phyloP scores from a whole-genome alignment of 30 jellyfish, hydroid and myxozoan species.

The Chrysaora quinquecirrha region DNA sequence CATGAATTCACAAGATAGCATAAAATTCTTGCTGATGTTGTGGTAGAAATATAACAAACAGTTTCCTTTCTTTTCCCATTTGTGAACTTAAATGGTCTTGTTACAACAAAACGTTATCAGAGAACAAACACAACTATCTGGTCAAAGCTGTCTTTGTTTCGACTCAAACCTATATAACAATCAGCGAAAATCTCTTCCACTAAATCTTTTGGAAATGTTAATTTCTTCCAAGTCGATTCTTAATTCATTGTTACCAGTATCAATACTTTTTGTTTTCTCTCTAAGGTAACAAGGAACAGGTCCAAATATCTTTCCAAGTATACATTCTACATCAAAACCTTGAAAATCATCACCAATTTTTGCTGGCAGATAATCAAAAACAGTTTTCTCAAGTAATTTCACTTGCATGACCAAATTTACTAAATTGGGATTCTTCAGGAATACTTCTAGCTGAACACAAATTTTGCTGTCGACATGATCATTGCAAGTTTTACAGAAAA shows the following conservation, averaged over 20 bases:
- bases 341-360: conserved; percentile 36
- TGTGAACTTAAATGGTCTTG: too few species aligned
- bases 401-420: not conserved
- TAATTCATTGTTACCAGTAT: not conserved
- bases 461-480: conserved; percentile 21
- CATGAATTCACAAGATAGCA: too few species aligned
- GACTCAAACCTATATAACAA: too few species aligned
- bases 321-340: conserved; percentile 57
- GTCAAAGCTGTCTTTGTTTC: too few species aligned
- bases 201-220: not conserved
- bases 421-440: not conserved
- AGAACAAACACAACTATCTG: too few species aligned
- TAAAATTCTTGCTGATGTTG: too few species aligned
- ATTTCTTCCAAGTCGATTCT: not conserved
- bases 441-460: conserved; percentile 41
- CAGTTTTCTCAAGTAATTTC: conserved; percentile 41
- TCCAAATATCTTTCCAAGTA: conserved; percentile 52
- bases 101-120: too few species aligned
- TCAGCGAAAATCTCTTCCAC: too few species aligned
- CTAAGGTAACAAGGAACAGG: conserved; percentile 19
- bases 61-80: too few species aligned
- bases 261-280: not conserved
- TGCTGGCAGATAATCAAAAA: conserved; percentile 49
- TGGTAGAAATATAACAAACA: too few species aligned
- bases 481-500: conserved; percentile 27